Base-by-base conservation (phyloP, 1,140 invertebrate species). In the Drosophila nikananu region DNA sequence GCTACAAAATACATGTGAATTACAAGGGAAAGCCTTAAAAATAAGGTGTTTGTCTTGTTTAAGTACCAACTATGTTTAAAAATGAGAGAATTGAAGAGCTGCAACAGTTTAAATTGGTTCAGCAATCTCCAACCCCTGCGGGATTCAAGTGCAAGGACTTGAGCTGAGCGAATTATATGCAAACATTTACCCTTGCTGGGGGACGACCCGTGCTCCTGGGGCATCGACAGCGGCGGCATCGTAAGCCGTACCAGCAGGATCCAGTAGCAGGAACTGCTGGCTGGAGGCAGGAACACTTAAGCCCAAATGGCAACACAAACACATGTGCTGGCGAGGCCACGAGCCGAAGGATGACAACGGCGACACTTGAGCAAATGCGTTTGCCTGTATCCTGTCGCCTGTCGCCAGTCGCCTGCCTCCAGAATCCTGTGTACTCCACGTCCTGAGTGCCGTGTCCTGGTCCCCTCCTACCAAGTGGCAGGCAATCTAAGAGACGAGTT, bases 251-350 rank as follows among this genome's bases (percentile, higher is more conserved):
- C 54, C 68, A 51, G 67, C 46, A 73, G 70, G 54, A 72, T 49
- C 35, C 30, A n/a, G 54, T 25, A 25, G 57, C 57, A 61, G 58
- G 57, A 67, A 62, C 42, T 49, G 42, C 42, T 19, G 27, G 32
- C 42, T 61, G 58, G 23, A 19, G 54, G 60, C 57, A 71, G 41
- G 52, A 73, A 74, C 57, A 73, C 57, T 86, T 78, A 79, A 75
- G 79, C 70, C 66, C 66, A 54, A 72, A 75, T 41, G 66, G 66
- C 75, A 86, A 80, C 58, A 67, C 75, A 79, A 86, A 73, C 83
- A 75, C 65, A 86, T 62, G 65, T 82, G 58, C 65, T 77, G 61
- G 62, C 52, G 82, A 41, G 67, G 67, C 42, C 66, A 58, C 48
- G 35, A 61, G 35, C 19, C 57, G 44, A 52, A 62, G 51, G 42